Evolutionary conservation across 2,113 vertebrate species (phyloP), one percentile per base, ranked within the genome.

Genomic region (Pseudorhombus dupliciocellatus): DNA sequence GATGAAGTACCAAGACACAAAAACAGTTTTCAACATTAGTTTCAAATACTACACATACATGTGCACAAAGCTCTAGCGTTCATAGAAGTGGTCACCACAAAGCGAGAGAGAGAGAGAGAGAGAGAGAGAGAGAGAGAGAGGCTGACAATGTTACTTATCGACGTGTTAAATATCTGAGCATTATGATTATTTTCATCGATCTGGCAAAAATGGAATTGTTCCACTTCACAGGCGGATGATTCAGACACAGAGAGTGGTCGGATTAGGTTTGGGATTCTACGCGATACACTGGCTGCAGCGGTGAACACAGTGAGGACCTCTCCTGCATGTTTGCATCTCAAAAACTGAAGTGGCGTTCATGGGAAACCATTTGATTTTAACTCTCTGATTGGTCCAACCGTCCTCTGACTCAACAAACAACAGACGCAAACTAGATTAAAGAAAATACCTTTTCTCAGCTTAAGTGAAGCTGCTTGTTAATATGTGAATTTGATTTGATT

Each of bases 1-100:
- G 92, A 92, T 89, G 80, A 94, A 97, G 96, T 97, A 98, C 96
- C 96, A 95, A 94, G 89, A 95, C 93, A 93, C 90, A 88, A 90
- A 90, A 94, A 94, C 84, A 93, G 92, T 91, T 85, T 77, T 86
- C 87, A 85, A 94, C 81, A 89, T 73, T 68, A 86, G 58, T 79
- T 76, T 92, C 92, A 85, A 93, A 87, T 93, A 93, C 88, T 85
- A 88, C 87, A 92, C 86, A 77, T 87, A 87, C 84, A 53, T 71
- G 84, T 87, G 75, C 88, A 88, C 87, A 87, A 84, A 87, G 82
- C 62, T 86, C 75, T 79, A 88, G 21, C 80, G 70, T 24, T 84
- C 44, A 84, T 84, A 91, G 88, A 85, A 91, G 88, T 91, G 87
- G 89, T 88, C 89, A 92, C 85, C 80, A 81, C 83, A 89, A 64